Evolutionary conservation across 1,140 invertebrate genomes (phyloP).

Genomic region (Temnothorax longispinosus): DNA sequence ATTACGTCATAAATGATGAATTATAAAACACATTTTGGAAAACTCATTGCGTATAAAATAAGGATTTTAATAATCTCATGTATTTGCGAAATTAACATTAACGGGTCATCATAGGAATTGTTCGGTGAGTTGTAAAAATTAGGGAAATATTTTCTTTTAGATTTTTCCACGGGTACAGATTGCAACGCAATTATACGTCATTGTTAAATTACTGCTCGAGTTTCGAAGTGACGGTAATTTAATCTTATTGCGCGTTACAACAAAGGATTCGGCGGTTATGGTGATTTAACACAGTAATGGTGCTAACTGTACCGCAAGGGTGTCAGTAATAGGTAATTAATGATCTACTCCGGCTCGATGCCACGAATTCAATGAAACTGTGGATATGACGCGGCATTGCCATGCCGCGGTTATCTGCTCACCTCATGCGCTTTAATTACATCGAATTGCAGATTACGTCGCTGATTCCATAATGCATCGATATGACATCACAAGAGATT

Average conservation of each 20-base stretch:
- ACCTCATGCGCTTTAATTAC: constrained; percentile 55
- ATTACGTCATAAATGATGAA: not conserved
- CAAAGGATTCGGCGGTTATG: constrained; percentile 57
- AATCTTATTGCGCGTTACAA: constrained; percentile 53
- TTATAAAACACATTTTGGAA: not conserved
- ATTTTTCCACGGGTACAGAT: not conserved
- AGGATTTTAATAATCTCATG: not conserved
- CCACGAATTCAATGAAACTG: constrained; percentile 61
- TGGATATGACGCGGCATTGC: constrained; percentile 50
- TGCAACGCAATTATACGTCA: not conserved
- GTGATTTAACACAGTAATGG: constrained; percentile 56
- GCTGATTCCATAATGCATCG: constrained; percentile 48
- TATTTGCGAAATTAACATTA: not conserved
- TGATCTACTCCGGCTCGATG: constrained; percentile 60
- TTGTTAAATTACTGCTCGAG: constrained; percentile 25
- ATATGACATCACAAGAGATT: constrained; percentile 53
- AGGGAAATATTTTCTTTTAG: not conserved
- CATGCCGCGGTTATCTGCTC: constrained; percentile 56
- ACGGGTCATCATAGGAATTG: not conserved
- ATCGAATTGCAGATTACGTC: constrained; percentile 56
- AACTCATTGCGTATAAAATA: not conserved
- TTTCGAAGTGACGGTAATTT: constrained; percentile 33
- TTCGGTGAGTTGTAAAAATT: not conserved
- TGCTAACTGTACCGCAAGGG: constrained; percentile 58
- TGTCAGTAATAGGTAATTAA: constrained; percentile 62